Evolutionary conservation across 2,797 vertebrate species (phyloP).

Genomic region (Lerista edwardsae): DNA sequence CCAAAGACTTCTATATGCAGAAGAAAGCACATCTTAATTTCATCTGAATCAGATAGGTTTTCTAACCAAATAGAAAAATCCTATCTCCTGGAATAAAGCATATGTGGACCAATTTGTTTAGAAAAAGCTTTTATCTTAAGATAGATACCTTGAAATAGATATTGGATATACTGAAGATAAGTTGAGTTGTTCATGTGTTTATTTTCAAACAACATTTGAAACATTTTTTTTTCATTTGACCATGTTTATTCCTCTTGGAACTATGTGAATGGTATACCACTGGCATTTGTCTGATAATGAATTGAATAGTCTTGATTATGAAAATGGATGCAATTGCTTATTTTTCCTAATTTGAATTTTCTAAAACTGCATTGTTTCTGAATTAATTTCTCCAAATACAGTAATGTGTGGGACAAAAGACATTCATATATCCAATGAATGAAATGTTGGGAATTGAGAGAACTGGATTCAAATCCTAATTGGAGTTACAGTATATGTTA

Average conservation of each 20-base stretch:
- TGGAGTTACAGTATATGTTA: not conserved
- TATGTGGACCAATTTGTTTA: conserved; percentile 41
- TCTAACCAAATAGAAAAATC: conserved; percentile 11
- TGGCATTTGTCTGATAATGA: not conserved
- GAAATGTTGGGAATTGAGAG: not conserved
- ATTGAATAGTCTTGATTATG: not conserved
- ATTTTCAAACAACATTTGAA: no score
- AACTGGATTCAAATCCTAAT: not conserved
- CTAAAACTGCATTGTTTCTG: not conserved
- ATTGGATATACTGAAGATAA: not conserved
- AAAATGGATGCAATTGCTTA: not conserved
- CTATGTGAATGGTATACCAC: not conserved
- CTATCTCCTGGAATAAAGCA: not conserved
- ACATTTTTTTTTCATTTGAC: no score
- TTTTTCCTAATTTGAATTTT: not conserved
- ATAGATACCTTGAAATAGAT: no score
- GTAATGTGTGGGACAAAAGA: not conserved
- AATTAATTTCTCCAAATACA: not conserved
- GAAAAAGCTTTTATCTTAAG: no score
- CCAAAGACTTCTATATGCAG: not conserved
- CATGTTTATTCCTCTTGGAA: conserved; percentile 15
- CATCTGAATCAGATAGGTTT: conserved; percentile 7
- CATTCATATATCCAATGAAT: not conserved
- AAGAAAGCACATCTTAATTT: not conserved
- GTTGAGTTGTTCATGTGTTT: not conserved